phyloP scores from a whole-genome alignment of 2,113 vertebrate species.

The Anolis sagrei region DNA sequence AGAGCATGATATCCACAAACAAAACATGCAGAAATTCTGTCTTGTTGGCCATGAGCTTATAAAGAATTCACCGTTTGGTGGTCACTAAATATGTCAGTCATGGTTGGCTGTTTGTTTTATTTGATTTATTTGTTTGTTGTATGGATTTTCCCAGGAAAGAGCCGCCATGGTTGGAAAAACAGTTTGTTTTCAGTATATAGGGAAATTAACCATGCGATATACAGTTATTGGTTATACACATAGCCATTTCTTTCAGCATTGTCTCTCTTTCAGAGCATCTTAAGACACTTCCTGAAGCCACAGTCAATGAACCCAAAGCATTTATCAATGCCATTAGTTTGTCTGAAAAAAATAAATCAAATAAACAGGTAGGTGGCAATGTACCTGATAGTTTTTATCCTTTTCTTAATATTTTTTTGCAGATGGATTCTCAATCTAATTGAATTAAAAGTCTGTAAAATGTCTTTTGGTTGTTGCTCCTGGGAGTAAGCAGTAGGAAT shows the following conservation, averaged over 20 bases:
- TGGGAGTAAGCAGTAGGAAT: neutral
- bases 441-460: neutral
- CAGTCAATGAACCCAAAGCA: neutral
- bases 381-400: neutral
- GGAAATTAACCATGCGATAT: neutral
- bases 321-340: neutral
- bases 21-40: neutral
- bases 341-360: slow-evolving; percentile 20
- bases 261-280: slow-evolving; percentile 40
- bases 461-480: neutral
- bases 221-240: neutral
- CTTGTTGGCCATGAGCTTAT: neutral
- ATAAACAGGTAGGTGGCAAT: slow-evolving; percentile 30
- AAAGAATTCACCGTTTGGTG: neutral
- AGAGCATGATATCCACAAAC: neutral
- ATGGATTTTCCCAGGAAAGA: neutral
- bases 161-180: neutral
- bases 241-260: neutral
- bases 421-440: neutral
- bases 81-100: neutral
- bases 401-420: neutral
- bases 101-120: neutral
- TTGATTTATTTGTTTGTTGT: neutral
- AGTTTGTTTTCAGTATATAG: neutral
- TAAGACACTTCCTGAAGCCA: slow-evolving; percentile 24